Evolutionary conservation across 2,888 invertebrate species (phyloP), one percentile per base, ranked within the genome.

Genomic region (Conops quadrifasciatus): DNA sequence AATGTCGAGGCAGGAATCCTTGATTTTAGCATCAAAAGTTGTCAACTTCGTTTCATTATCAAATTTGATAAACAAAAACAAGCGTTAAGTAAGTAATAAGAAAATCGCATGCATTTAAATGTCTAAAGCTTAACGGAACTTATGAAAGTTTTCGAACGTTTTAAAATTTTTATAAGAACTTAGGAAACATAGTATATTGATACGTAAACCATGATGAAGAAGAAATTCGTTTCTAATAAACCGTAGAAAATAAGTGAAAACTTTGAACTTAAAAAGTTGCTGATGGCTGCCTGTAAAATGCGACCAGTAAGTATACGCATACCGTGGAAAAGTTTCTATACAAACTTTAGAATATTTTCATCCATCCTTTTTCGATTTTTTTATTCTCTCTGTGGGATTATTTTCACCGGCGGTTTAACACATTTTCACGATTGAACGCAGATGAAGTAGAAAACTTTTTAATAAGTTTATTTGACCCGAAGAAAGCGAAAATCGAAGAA

Each of bases 371-470:
- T 5, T n/a, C 24, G 11, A 5, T n/a, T 58, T 24, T 5, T 5
- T 28, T 26, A 15, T 15, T 58, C 9, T 58, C 58, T 24, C 58
- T 2, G 2, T 45, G 16, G 21, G 13, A 56, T 13, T 24, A 1
- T 36, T 60, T 63, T 45, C n/a, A 63, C 62, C 43, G 15, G 15
- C 36, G 43, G 3, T 60, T 63, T 11, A 19, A 21, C 62, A 47
- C 60, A 21, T 36, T 63, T 63, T 63, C 45, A n/a, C 62, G 28
- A 47, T 11, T 45, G 24, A 63, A 43, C 15, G 47, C 62, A 60
- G 45, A 21, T 63, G 58, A 58, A 49, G 49, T 13, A 63, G 36
- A 63, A 36, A 63, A 63, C 62, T 63, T 63, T 63, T 63, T 43
- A 63, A 63, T 47, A 63, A 63, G 21, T 63, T 13, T 19, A 21